Base-by-base conservation (phyloP, 1,140 invertebrate species). In the Muscidifurax raptorellus region DNA sequence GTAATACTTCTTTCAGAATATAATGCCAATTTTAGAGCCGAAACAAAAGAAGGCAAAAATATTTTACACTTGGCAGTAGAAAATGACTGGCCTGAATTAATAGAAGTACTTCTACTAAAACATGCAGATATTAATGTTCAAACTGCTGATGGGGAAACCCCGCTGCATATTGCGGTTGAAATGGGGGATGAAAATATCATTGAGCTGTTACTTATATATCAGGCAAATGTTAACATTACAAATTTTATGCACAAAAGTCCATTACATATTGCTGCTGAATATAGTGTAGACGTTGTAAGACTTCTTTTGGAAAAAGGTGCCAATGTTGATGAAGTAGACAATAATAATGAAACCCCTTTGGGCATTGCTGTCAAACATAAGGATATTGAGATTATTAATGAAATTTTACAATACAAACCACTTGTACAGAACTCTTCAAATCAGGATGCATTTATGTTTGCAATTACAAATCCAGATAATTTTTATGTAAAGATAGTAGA, bases 201-300 rank as follows among this genome's bases (percentile, higher is more conserved):
- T 28, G 22, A 76, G 25, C 2, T 67, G 12, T 76, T 83, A 25
- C 22, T 83, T 32, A n/a, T 40, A 9, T 67, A 66, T 47, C 27
- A 77, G 27, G 81, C 64, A 15, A 36, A 83, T 83, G 59, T 83
- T 66, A 77, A 83, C 30, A 44, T 83, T 1, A 27, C 13, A 83
- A 83, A 83, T 83, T 75, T 5, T 25, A 66, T 40, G 7, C 10
- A 32, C 40, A 59, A 77, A 83, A 76, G 15, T 44, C 81, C 74
- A n/a, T 22, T 83, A 47, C 81, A 83, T 67, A 9, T 83, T 66
- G 81, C 81, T 67, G 52, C 52, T 76, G 25, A 77, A 28, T 83
- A 10, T 22, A 77, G 36, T 69, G 4, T 9, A 4, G 7, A 64
- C 12, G 47, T 83, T 18, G 40, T 30, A 18, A 76, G 67, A 47